Evolutionary conservation across 2,888 invertebrate genomes (phyloP).

Genomic region (Strigamia transsilvanica): DNA sequence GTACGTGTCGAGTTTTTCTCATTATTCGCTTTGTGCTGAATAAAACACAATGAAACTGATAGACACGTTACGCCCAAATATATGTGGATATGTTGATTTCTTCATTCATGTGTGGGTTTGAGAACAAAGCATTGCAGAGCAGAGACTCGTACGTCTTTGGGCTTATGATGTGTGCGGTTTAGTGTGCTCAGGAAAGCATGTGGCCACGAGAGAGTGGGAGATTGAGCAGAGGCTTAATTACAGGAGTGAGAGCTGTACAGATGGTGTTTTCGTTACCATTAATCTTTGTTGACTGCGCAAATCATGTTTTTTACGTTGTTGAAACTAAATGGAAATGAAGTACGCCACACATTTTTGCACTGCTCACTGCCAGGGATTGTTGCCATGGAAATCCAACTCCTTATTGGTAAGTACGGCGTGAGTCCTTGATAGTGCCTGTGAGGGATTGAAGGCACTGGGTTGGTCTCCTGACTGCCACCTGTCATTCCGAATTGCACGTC

Average conservation of each 20-base stretch:
- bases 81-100: background rate
- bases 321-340: background rate
- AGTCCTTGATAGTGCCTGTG: constrained; percentile 16
- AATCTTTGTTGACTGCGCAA: constrained; percentile 24
- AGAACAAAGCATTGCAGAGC: constrained; percentile 1
- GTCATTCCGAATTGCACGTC: constrained; percentile 38
- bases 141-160: background rate
- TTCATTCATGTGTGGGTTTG: constrained; percentile 7
- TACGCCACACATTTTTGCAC: background rate
- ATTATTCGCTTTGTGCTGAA: background rate
- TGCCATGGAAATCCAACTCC: constrained; percentile 2
- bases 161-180: constrained; percentile 18
- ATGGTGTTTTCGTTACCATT: constrained; percentile 32
- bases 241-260: background rate
- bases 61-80: constrained; percentile 13
- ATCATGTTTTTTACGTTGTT: constrained; percentile 5
- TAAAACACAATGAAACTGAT: background rate
- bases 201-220: constrained; percentile 16
- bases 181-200: constrained; percentile 15
- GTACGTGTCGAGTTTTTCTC: background rate
- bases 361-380: background rate
- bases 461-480: constrained; percentile 34
- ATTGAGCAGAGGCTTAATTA: constrained; percentile 8
- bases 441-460: constrained; percentile 16
- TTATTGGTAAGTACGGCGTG: constrained; percentile 5